These are phyloP conservation scores for Atrina japonica DNA, from an alignment of 2,888 invertebrate genomes.

Conservation along the genomic window DNA sequence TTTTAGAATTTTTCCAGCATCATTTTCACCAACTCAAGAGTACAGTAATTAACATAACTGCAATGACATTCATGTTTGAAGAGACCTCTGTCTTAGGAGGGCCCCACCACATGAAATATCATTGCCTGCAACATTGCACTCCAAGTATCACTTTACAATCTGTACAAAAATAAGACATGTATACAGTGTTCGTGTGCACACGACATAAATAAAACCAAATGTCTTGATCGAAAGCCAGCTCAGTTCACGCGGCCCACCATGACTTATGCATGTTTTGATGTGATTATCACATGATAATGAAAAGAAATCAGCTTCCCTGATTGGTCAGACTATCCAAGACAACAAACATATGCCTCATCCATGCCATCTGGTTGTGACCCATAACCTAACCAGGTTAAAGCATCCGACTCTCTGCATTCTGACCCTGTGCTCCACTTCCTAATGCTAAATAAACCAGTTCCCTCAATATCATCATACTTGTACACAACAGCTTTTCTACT, in stretches of 20 bases:
- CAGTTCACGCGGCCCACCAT: constrained; percentile 42
- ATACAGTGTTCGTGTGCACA: constrained; percentile 44
- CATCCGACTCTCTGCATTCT: not conserved
- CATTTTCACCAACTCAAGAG: constrained; percentile 31
- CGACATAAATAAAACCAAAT: constrained; percentile 39
- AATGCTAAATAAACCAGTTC: not conserved
- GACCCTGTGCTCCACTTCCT: constrained; percentile 7
- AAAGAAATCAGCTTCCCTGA: constrained; percentile 42
- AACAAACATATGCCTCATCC: constrained; percentile 16
- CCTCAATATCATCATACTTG: not conserved
- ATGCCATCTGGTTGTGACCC: not conserved
- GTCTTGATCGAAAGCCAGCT: constrained; percentile 44
- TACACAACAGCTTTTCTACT: not conserved
- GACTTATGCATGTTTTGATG: constrained; percentile 17
- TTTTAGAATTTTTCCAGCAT: constrained; percentile 47
- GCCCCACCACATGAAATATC: no score
- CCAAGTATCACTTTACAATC: constrained; percentile 13
- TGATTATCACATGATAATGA: constrained; percentile 41
- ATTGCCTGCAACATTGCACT: not conserved
- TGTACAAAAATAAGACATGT: constrained; percentile 52
- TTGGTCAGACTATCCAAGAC: constrained; percentile 37
- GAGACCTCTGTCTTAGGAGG: no score
- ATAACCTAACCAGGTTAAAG: not conserved
- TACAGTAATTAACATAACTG: not conserved
- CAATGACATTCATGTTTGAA: no score